Conservation (phyloP, 2,797 vertebrate genomes). For the Oreortyx pictus region DNA sequence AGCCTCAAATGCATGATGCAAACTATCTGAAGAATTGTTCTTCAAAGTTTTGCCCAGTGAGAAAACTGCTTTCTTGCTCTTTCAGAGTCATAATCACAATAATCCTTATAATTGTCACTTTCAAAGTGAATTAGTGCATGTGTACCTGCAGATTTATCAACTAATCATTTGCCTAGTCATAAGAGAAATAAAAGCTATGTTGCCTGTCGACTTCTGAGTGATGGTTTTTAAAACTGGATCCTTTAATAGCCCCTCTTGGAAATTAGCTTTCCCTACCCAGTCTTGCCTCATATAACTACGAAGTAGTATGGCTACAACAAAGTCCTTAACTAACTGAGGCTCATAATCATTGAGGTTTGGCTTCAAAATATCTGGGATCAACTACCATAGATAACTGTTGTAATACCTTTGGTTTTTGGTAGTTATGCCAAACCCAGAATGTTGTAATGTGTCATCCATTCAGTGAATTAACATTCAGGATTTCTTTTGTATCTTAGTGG, state of each 20-base stretch:
- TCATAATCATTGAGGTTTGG: fast-evolving
- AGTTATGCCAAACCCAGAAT: background rate
- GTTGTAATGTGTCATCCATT: background rate
- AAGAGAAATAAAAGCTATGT: background rate
- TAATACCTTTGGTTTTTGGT: background rate
- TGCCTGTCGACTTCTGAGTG: background rate
- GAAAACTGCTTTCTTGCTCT: background rate
- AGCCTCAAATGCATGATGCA: background rate
- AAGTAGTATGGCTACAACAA: background rate
- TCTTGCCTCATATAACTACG: background rate
- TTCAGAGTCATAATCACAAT: background rate
- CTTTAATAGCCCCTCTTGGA: background rate
- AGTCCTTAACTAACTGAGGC: background rate
- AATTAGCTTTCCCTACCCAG: background rate
- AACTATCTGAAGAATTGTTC: background rate
- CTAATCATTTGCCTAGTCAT: fast-evolving
- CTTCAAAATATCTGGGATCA: background rate
- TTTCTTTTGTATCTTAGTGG: background rate
- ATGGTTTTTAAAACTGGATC: background rate
- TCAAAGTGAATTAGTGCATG: background rate
- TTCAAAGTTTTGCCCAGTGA: background rate
- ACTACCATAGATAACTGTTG: fast-evolving
- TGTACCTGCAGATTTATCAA: background rate
- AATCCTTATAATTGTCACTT: background rate
- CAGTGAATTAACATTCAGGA: background rate